phyloP scores from a whole-genome alignment of 2,888 invertebrate species.

The Caenorhabditis sulstoni region DNA sequence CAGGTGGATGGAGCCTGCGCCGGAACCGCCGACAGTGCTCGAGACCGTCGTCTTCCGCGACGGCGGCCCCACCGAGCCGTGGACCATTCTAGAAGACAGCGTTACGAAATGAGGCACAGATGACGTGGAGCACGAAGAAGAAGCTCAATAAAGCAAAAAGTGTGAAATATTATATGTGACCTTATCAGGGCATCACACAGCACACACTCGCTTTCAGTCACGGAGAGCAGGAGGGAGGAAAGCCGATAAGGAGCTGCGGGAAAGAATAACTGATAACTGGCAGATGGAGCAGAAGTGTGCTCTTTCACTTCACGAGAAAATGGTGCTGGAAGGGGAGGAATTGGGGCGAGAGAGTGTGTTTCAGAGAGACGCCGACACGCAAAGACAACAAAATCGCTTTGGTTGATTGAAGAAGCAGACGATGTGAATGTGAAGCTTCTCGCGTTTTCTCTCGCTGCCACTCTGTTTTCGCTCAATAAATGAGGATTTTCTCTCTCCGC shows the following conservation, averaged over 20 bases:
- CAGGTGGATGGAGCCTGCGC: slow-evolving; percentile 48
- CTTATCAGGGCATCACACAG: slow-evolving; percentile 29
- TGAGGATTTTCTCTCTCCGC: neutral
- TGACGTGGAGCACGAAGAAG: slow-evolving; percentile 11
- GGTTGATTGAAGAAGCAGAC: slow-evolving; percentile 34
- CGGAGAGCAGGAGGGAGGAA: slow-evolving; percentile 3
- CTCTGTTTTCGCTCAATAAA: slow-evolving; percentile 3
- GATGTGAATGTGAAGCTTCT: slow-evolving; percentile 10
- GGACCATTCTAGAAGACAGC: slow-evolving; percentile 27
- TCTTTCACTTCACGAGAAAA: neutral
- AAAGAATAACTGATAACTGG: slow-evolving; percentile 24
- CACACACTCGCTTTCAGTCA: neutral
- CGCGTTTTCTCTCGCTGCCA: neutral
- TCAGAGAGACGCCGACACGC: slow-evolving; percentile 8
- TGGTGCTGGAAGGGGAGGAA: slow-evolving; percentile 3
- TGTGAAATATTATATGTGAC: slow-evolving; percentile 41
- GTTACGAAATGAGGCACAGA: neutral
- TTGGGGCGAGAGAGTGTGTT: neutral
- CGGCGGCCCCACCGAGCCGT: slow-evolving; percentile 48
- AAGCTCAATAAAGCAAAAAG: slow-evolving; percentile 37
- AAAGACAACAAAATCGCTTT: slow-evolving; percentile 38
- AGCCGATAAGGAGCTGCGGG: slow-evolving; percentile 10
- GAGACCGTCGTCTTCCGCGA: slow-evolving; percentile 47
- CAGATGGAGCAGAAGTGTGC: slow-evolving; percentile 10
- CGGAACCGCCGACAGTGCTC: slow-evolving; percentile 31